phyloP scores from a whole-genome alignment of 2,888 invertebrate species.

The Beris morrisii region DNA sequence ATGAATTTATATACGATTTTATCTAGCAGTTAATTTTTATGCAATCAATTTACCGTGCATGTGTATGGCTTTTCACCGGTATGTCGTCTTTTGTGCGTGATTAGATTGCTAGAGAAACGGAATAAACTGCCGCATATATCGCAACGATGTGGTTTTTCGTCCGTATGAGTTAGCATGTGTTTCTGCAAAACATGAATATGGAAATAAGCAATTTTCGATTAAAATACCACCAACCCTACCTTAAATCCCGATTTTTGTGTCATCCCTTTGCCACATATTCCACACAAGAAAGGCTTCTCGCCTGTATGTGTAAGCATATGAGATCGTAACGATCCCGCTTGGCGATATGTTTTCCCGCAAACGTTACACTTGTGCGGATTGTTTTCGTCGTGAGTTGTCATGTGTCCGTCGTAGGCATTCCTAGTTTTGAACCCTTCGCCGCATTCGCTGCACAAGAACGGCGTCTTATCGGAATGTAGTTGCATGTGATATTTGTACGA shows the following conservation, averaged over 20 bases:
- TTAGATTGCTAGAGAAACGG: constrained; percentile 53
- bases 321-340: constrained; percentile 51
- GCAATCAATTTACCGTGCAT: constrained; percentile 43
- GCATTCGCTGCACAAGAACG: constrained; percentile 50
- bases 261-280: constrained; percentile 53
- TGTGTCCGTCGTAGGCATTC: constrained; percentile 53
- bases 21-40: neutral
- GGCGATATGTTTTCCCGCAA: constrained; percentile 52
- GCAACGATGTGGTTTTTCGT: constrained; percentile 52
- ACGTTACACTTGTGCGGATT: constrained; percentile 52
- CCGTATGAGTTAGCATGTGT: constrained; percentile 54
- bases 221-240: constrained; percentile 25
- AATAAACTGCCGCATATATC: constrained; percentile 50
- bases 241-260: constrained; percentile 56
- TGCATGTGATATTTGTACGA: constrained; percentile 55
- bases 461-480: constrained; percentile 51
- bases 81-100: constrained; percentile 52
- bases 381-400: constrained; percentile 50
- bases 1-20: neutral
- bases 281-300: constrained; percentile 51
- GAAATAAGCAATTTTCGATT: neutral
- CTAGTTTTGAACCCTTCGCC: constrained; percentile 54
- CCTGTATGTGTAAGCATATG: constrained; percentile 52
- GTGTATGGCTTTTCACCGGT: constrained; percentile 50
- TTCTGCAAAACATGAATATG: constrained; percentile 41